phyloP scores from a whole-genome alignment of 2,113 vertebrate species.

The Alethe diademata region DNA sequence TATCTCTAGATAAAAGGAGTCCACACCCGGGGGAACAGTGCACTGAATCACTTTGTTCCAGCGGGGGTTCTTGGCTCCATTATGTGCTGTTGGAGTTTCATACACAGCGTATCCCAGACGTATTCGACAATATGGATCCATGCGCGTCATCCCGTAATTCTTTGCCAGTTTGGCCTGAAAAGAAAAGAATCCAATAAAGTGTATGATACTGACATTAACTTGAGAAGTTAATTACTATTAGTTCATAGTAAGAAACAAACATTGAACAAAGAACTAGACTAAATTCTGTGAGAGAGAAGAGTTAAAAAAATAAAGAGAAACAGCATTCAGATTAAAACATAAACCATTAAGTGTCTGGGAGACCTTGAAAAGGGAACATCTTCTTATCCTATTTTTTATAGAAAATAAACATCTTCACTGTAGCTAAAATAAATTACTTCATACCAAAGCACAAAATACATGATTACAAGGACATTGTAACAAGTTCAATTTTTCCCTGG shows the following conservation, averaged over 20 bases:
- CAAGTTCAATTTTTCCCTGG: background rate
- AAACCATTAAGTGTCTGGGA: background rate
- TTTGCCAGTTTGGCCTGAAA: constrained; percentile 93
- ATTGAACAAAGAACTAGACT: background rate
- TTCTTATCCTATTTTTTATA: background rate
- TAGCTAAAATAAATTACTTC: background rate
- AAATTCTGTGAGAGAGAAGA: background rate
- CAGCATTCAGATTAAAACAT: background rate
- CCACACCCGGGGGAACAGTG: constrained; percentile 91
- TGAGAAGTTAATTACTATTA: background rate
- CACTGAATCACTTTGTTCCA: constrained; percentile 99
- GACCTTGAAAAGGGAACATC: background rate
- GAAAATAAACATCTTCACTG: background rate
- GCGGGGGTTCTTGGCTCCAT: constrained; percentile 95
- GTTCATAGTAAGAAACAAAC: background rate
- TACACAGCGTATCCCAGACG: constrained; percentile 94
- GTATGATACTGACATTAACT: background rate
- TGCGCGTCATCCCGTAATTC: constrained; percentile 97
- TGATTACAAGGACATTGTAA: background rate
- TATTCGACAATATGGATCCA: constrained; percentile 96
- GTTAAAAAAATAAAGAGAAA: background rate
- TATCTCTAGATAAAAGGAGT: constrained; percentile 98
- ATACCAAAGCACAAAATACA: background rate
- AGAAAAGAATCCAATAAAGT: background rate
- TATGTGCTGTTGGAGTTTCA: constrained; percentile 95